These are phyloP conservation scores for Thymelicus acteon DNA, from an alignment of 2,888 invertebrate genomes.

Conservation along the genomic window DNA sequence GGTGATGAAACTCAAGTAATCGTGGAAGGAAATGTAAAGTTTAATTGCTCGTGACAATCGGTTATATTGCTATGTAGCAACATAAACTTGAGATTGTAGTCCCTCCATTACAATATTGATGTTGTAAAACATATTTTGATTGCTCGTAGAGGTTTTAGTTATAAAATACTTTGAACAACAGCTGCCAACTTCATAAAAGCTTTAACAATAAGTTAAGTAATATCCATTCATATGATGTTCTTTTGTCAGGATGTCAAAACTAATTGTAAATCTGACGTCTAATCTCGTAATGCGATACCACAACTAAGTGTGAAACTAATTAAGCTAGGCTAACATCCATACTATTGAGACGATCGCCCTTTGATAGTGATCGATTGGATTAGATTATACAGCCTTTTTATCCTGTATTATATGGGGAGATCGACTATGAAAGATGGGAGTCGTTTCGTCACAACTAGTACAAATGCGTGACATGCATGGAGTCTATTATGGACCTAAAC, in stretches of 20 bases:
- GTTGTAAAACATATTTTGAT: slow-evolving; percentile 29
- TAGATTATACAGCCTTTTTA: slow-evolving; percentile 54
- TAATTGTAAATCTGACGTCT: no score
- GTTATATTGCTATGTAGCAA: slow-evolving; percentile 32
- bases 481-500: slow-evolving; percentile 50
- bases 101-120: slow-evolving; percentile 38
- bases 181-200: neutral
- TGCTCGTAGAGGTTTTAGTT: neutral
- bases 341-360: slow-evolving; percentile 16
- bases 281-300: no score
- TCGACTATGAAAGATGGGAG: slow-evolving; percentile 63
- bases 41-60: slow-evolving; percentile 40
- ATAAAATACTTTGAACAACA: neutral
- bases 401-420: slow-evolving; percentile 57
- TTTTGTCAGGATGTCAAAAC: no score
- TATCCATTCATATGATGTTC: no score
- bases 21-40: slow-evolving; percentile 40
- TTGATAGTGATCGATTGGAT: slow-evolving; percentile 58
- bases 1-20: slow-evolving; percentile 44
- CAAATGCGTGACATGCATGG: slow-evolving; percentile 66
- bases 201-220: no score
- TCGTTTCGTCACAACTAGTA: slow-evolving; percentile 64
- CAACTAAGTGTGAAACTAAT: neutral
- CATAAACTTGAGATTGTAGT: slow-evolving; percentile 31
- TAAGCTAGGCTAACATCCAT: slow-evolving; percentile 7